Evolutionary conservation across 2,888 invertebrate species (phyloP), one percentile per base, ranked within the genome.

Genomic region (Drosophila basisetae): DNA sequence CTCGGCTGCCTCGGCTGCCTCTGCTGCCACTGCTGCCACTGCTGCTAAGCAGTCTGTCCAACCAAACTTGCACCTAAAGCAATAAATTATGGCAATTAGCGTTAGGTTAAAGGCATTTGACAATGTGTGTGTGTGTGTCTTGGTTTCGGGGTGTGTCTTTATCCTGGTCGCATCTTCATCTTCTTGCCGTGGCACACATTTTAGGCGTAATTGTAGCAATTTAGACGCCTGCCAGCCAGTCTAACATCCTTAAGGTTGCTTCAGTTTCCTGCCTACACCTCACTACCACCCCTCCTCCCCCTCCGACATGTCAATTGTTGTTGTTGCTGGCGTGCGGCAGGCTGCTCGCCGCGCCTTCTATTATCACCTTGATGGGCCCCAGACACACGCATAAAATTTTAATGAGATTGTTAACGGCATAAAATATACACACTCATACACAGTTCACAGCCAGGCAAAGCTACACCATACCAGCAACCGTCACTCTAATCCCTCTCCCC

Each of bases 131-230:
- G 33, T 58, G 58, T 58, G 59, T 56, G 35, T 4, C 47, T 47
- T 47, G 47, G 47, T 47, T 25, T 47, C 7, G 55, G 61, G 61
- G 60, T 68, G 76, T 65, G 43, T 54, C 76, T 55, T 67, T 58
- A 54, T 68, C 67, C 35, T 61, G 64, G 50, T 53, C 35, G 67
- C 52, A 55, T 55, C 55, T 39, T 55, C 28, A 3, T 39, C 59
- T 55, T 53, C 59, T 39, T 59, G 64, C 73, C 67, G 76, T 70
- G 87, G 86, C 82, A 89, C 87, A 87, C 87, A 85, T 88, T 88
- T 88, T 82, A 89, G 89, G 80, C 87, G 89, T 88, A 88, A 88
- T 88, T 88, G 87, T 88, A 90, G 87, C 90, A 90, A 88, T 88
- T 87, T 89, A 82, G 87, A 80, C 80, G 80, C 78, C 82, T 78